phyloP scores from a whole-genome alignment of 2,797 vertebrate genomes.

The Sebastes diaconus region DNA sequence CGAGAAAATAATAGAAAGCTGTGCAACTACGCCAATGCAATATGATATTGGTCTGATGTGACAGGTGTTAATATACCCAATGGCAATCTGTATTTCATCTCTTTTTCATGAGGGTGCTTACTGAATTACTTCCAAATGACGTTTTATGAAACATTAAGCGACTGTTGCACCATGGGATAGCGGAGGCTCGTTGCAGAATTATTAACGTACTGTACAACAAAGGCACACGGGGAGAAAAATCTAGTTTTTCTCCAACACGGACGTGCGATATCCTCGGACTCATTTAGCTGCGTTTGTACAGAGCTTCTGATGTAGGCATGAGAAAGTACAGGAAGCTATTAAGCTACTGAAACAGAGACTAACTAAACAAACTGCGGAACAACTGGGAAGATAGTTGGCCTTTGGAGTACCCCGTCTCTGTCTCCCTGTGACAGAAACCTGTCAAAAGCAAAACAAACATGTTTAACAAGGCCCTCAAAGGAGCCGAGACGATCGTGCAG shows the following conservation, averaged over 20 bases:
- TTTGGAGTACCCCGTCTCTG: slow-evolving; percentile 38
- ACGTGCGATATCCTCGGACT: slow-evolving; percentile 56
- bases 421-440: slow-evolving; percentile 68
- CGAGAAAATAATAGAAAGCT: slow-evolving; percentile 68
- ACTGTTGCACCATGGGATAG: slow-evolving; percentile 52
- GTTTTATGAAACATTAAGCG: slow-evolving; percentile 73
- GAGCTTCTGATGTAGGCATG: slow-evolving; percentile 49
- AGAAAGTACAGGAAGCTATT: slow-evolving; percentile 73
- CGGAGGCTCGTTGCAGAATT: slow-evolving; percentile 42
- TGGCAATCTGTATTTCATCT: slow-evolving; percentile 75
- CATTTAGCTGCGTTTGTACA: slow-evolving; percentile 54
- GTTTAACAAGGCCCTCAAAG: slow-evolving; percentile 75
- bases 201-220: slow-evolving; percentile 44
- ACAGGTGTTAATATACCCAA: slow-evolving; percentile 75
- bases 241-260: slow-evolving; percentile 49
- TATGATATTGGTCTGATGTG: slow-evolving; percentile 67
- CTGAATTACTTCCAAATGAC: slow-evolving; percentile 73
- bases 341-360: slow-evolving; percentile 66
- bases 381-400: slow-evolving; percentile 53
- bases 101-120: slow-evolving; percentile 70
- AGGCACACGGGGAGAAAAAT: slow-evolving; percentile 25
- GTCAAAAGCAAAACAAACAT: slow-evolving; percentile 77
- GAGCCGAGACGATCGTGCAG: slow-evolving; percentile 50
- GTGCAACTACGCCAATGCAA: slow-evolving; percentile 48
- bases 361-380: slow-evolving; percentile 65